Conservation (phyloP, 2,888 invertebrate genomes). For the Aphidius colemani region DNA sequence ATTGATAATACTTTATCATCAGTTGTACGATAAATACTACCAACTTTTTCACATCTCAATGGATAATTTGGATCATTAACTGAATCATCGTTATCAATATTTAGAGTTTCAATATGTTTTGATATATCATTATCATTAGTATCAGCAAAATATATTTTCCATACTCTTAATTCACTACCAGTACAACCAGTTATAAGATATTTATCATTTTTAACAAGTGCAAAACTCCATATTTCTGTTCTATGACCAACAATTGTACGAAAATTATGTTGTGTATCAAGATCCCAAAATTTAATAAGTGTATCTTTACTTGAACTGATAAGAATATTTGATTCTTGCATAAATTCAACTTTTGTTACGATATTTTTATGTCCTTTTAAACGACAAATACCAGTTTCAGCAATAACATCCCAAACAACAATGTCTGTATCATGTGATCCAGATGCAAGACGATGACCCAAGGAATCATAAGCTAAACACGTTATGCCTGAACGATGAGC, state of each 20-base stretch:
- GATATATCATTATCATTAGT: slow-evolving; percentile 54
- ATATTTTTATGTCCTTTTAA: slow-evolving; percentile 91
- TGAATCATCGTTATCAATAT: slow-evolving; percentile 62
- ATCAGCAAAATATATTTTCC: slow-evolving; percentile 72
- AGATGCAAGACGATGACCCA: slow-evolving; percentile 84
- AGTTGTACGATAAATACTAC: slow-evolving; percentile 78
- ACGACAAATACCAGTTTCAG: slow-evolving; percentile 86
- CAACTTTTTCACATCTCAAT: slow-evolving; percentile 77
- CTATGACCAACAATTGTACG: slow-evolving; percentile 89
- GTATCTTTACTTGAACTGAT: slow-evolving; percentile 91
- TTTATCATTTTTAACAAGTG: slow-evolving; percentile 76
- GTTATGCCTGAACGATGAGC: slow-evolving; percentile 89
- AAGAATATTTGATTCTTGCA: slow-evolving; percentile 71
- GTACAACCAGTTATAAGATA: slow-evolving; percentile 87
- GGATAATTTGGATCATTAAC: slow-evolving; percentile 68
- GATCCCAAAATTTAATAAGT: slow-evolving; percentile 96
- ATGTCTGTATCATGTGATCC: slow-evolving; percentile 93
- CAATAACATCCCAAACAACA: slow-evolving; percentile 92
- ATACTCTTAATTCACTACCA: slow-evolving; percentile 84
- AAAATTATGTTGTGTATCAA: slow-evolving; percentile 93
- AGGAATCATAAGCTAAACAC: slow-evolving; percentile 78
- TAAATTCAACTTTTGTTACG: slow-evolving; percentile 80
- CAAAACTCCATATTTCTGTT: slow-evolving; percentile 87
- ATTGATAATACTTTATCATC: slow-evolving; percentile 80
- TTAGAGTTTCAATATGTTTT: slow-evolving; percentile 63